Base-by-base conservation (phyloP, 2,113 vertebrate genomes). In the Paracanthobrama guichenoti region DNA sequence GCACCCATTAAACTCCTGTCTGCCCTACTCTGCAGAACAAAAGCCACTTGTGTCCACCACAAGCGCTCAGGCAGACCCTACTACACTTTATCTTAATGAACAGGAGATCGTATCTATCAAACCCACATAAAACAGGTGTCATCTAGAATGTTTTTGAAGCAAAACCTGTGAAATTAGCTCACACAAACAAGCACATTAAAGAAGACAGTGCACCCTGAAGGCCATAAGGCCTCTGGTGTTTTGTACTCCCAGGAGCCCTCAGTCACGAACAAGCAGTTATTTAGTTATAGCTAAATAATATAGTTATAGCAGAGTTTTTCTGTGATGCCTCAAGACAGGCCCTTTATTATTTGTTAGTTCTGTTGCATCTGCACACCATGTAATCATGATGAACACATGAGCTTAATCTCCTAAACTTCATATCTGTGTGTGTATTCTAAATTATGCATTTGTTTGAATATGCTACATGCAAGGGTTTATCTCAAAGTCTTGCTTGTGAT, bases 1-100 rank as follows among this genome's bases (percentile, higher is more conserved):
- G 86, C 87, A 91, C 75, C 86, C 74, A 78, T 78, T 89, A 87
- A 86, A 89, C 42, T 46, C 42, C n/a, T 73, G 22, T 48, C 71
- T 24, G 72, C 67, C 86, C 82, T 82, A 83, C 81, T 39, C 75
- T 81, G 84, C 50, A 79, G 0, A 57, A 73, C 85, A 87, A 59
- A 77, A 20, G 62, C 50, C 20, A 78, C 59, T 12, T 55, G 35
- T 31, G 28, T 22, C 28, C 4, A 42, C 9, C 9, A 31, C 18
- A 76, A 55, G 50, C 22, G 50, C 10, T 53, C 12, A 53, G 50
- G 24, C 44, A 53, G 46, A 69, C 20, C 11, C 50, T 76, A 22
- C 14, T 57, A 13, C 8, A 55, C 50, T 18, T 75, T 46, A 4
- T 53, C 26, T 11, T 31, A 31, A 28, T 28, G 24, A 50, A 53